phyloP scores from a whole-genome alignment of 2,797 vertebrate species.

The Psittacula derbiana region DNA sequence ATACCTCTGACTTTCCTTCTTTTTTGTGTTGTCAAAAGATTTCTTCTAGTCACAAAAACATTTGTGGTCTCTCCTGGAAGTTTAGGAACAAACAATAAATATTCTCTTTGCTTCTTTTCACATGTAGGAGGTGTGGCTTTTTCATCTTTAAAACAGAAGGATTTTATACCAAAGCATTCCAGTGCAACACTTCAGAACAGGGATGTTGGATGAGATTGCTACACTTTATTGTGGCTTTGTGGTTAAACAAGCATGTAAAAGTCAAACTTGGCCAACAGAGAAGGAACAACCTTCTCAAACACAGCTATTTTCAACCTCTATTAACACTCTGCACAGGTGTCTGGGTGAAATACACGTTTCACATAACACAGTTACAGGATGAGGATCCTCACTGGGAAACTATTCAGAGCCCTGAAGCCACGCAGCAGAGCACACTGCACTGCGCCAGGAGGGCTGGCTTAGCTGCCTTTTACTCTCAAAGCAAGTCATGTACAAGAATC shows the following conservation, averaged over 20 bases:
- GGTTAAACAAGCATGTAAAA: slow-evolving; percentile 27
- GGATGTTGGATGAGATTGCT: slow-evolving; percentile 3
- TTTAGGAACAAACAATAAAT: not conserved
- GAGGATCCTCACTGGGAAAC: not conserved
- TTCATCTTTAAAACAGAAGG: not conserved
- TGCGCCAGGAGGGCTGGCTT: not conserved
- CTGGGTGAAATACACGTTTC: not conserved
- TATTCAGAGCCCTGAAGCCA: not conserved
- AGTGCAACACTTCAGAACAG: not conserved
- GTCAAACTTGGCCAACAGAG: not conserved
- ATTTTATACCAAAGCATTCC: slow-evolving; percentile 21
- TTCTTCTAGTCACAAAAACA: not conserved
- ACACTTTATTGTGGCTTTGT: slow-evolving; percentile 46
- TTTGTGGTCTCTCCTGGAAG: not conserved
- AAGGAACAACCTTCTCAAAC: slow-evolving; percentile 5
- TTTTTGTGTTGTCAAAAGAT: not conserved
- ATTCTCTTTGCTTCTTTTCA: not conserved
- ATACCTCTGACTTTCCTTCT: not conserved
- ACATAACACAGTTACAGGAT: not conserved
- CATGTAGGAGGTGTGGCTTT: not conserved
- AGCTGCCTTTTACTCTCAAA: not conserved
- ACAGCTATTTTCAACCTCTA: not conserved
- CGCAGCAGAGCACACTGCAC: not conserved
- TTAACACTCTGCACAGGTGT: not conserved
- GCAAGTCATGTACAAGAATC: not conserved